Evolutionary conservation across 2,797 vertebrate genomes (phyloP).

Genomic region (Morelia viridis): DNA sequence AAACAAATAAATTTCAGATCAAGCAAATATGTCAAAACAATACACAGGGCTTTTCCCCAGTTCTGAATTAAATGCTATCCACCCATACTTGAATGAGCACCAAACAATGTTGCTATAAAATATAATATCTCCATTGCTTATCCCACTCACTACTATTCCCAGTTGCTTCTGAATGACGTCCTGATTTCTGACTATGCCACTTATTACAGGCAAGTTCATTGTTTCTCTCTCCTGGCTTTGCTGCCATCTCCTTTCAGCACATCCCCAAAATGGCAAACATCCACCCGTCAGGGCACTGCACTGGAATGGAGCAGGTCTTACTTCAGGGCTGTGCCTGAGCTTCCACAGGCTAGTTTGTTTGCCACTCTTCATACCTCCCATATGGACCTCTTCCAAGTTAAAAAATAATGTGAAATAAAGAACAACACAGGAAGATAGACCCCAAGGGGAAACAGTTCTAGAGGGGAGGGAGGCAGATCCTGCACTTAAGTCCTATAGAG

Average conservation of each 20-base stretch:
- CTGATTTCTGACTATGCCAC: background rate
- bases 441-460: background rate
- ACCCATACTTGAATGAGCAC: background rate
- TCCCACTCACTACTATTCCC: background rate
- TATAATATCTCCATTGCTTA: background rate
- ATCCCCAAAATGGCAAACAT: background rate
- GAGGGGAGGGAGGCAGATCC: background rate
- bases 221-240: background rate
- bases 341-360: background rate
- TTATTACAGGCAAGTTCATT: background rate
- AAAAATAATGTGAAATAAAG: background rate
- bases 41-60: background rate
- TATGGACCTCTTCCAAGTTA: background rate
- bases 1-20: conserved; percentile 44
- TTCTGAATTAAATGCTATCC: background rate
- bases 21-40: conserved; percentile 47
- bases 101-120: background rate
- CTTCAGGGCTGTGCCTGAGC: background rate
- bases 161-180: background rate
- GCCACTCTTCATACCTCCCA: background rate
- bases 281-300: background rate
- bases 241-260: background rate
- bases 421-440: background rate
- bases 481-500: background rate
- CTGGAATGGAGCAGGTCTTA: background rate